phyloP scores from a whole-genome alignment of 2,888 invertebrate species.

The Callosobruchus maculatus region DNA sequence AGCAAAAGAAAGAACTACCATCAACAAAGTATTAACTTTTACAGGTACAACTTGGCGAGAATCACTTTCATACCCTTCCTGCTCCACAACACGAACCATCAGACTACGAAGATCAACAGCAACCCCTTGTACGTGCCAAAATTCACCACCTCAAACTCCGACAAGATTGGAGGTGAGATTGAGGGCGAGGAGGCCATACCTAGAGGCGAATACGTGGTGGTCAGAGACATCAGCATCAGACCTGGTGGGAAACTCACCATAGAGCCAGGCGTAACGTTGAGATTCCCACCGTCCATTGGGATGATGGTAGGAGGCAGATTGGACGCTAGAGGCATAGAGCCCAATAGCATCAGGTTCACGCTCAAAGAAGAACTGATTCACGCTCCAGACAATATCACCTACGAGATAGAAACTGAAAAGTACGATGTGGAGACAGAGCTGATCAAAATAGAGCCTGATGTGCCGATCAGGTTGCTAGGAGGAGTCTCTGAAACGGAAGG shows the following conservation, averaged over 20 bases:
- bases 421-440: slow-evolving; percentile 56
- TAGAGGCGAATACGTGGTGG: slow-evolving; percentile 86
- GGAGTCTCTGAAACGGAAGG: slow-evolving; percentile 82
- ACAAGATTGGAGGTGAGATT: slow-evolving; percentile 85
- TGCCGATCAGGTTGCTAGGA: slow-evolving; percentile 77
- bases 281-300: slow-evolving; percentile 89
- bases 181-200: slow-evolving; percentile 81
- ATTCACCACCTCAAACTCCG: slow-evolving; percentile 63
- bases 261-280: slow-evolving; percentile 82
- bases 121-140: slow-evolving; percentile 75
- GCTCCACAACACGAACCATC: slow-evolving; percentile 84
- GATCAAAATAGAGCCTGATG: slow-evolving; percentile 58
- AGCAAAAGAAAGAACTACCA: too few relatives aligned
- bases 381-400: slow-evolving; percentile 60
- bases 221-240: slow-evolving; percentile 89
- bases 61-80: slow-evolving; percentile 89
- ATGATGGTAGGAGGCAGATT: slow-evolving; percentile 94
- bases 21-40: neutral
- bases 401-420: slow-evolving; percentile 52
- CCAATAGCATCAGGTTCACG: slow-evolving; percentile 76
- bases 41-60: slow-evolving; percentile 91
- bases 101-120: slow-evolving; percentile 76
- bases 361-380: slow-evolving; percentile 72
- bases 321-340: slow-evolving; percentile 75
- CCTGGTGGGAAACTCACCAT: slow-evolving; percentile 90